Conservation (phyloP, 2,797 vertebrate genomes). For the Accipiter fasciatus region DNA sequence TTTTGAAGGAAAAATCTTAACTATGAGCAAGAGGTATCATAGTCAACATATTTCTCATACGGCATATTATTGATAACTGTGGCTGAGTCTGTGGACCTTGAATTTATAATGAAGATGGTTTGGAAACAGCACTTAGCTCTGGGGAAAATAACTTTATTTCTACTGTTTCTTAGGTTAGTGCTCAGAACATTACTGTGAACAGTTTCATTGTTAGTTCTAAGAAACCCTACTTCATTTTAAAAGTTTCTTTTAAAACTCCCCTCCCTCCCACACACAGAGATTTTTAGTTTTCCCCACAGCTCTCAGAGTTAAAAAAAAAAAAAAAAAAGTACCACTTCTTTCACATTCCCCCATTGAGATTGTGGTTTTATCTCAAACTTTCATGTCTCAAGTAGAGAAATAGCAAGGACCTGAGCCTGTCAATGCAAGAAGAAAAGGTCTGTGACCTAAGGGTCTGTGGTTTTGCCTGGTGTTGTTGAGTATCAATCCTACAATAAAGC, state of each 20-base stretch:
- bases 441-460: neutral
- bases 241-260: neutral
- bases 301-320: neutral
- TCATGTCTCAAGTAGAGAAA: neutral
- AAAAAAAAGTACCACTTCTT: neutral
- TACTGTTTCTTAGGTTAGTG: neutral
- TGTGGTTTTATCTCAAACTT: neutral
- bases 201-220: neutral
- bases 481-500: neutral
- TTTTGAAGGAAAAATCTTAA: neutral
- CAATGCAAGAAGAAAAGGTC: neutral
- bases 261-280: neutral
- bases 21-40: neutral
- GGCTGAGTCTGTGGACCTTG: neutral
- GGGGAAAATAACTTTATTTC: neutral
- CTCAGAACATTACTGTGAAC: neutral
- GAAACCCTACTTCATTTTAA: neutral
- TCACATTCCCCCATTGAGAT: neutral
- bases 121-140: neutral
- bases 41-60: neutral
- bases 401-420: neutral
- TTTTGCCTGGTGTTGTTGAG: neutral
- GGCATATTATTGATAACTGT: accelerated
- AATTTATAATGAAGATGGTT: neutral
- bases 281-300: neutral